These are phyloP conservation scores for Orchestia grillus DNA, from an alignment of 1,140 invertebrate species.

Conservation along the genomic window DNA sequence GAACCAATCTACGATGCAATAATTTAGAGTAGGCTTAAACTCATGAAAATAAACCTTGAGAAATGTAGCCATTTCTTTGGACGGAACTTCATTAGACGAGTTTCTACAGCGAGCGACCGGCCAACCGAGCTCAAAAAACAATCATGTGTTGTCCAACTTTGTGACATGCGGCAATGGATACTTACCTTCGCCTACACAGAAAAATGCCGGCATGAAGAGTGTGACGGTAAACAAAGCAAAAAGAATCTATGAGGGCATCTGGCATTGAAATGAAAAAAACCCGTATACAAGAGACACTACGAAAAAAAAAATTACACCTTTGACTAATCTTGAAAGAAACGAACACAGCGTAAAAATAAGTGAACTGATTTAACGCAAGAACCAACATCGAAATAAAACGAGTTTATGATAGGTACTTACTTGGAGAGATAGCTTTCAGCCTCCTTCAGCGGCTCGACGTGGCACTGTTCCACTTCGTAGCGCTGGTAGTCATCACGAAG, in stretches of 20 bases:
- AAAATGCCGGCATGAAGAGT: background rate
- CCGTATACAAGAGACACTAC: background rate
- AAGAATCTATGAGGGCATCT: background rate
- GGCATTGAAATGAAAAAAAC: background rate
- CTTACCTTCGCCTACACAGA: background rate
- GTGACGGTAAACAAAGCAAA: background rate
- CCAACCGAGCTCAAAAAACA: too few species aligned
- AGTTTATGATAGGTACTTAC: constrained; percentile 69
- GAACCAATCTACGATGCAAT: too few species aligned
- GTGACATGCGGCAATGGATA: too few species aligned
- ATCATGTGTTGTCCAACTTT: too few species aligned
- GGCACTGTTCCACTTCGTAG: constrained; percentile 96
- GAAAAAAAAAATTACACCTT: background rate
- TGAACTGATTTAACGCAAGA: background rate
- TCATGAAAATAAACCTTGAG: too few species aligned
- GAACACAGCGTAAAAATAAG: background rate
- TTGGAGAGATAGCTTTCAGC: constrained; percentile 81
- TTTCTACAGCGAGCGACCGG: too few species aligned
- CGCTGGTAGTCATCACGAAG: constrained; percentile 95
- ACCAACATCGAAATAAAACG: background rate
- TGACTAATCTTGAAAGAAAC: background rate
- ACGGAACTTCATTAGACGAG: too few species aligned
- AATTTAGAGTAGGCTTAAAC: too few species aligned
- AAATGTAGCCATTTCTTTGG: too few species aligned
- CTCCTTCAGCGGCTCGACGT: constrained; percentile 82